Percentiles rank a stretch among this genome's conserved stretches.
Conservation (phyloP, 1,140 invertebrate species). For the Rhyacophila brunnea region DNA sequence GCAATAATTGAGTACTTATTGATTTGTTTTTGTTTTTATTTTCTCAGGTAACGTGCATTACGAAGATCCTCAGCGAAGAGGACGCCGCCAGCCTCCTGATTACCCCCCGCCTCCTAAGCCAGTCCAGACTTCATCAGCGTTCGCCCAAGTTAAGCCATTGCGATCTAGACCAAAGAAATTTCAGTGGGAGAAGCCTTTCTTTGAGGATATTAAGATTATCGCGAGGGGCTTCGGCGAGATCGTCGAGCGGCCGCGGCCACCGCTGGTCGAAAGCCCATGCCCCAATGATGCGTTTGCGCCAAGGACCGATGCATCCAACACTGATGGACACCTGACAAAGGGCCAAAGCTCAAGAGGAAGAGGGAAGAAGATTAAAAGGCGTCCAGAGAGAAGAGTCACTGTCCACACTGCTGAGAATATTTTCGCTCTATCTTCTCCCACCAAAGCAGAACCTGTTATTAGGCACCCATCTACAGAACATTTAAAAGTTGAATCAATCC, state of each 20-base stretch:
- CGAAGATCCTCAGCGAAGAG: background rate
- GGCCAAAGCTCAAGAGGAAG: slow-evolving; percentile 3
- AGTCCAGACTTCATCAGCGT: slow-evolving; percentile 15
- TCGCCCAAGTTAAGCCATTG: slow-evolving; percentile 22
- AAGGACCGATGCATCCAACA: background rate
- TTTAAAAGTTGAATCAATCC: no score
- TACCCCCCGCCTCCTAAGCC: background rate
- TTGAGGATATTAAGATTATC: slow-evolving; percentile 29
- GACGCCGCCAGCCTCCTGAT: slow-evolving; percentile 8
- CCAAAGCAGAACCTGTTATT: no score
- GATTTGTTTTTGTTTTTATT: background rate
- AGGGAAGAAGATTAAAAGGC: slow-evolving; percentile 14
- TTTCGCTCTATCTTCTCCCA: background rate
- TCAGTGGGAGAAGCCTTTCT: slow-evolving; percentile 25
- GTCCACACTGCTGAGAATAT: slow-evolving; percentile 9
- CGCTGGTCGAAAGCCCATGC: background rate
- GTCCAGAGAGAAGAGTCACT: slow-evolving; percentile 15
- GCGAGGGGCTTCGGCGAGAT: slow-evolving; percentile 32
- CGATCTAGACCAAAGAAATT: slow-evolving; percentile 10
- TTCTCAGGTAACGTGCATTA: slow-evolving; percentile 15
- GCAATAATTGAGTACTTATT: no score
- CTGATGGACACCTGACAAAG: slow-evolving; percentile 28
- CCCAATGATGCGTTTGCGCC: slow-evolving; percentile 5
- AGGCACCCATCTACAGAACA: no score
- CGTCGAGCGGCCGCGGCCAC: slow-evolving; percentile 15